Conservation (phyloP, 2,888 invertebrate species). For the Lycaena phlaeas region DNA sequence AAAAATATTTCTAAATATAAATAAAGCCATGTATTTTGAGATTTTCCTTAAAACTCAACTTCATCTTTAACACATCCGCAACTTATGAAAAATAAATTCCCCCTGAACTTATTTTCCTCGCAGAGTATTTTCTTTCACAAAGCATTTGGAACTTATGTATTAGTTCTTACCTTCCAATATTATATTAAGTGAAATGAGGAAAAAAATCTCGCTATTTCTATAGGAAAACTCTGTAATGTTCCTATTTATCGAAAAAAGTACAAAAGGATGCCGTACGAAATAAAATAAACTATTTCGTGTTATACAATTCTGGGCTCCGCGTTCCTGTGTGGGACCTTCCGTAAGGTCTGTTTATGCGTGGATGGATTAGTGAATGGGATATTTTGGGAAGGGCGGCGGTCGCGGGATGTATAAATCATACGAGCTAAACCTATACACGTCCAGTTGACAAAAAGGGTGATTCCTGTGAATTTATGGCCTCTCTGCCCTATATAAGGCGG, state of each 20-base stretch:
- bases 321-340: not conserved
- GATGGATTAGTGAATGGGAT: slow-evolving; percentile 6
- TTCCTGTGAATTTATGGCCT: slow-evolving; percentile 49
- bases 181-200: slow-evolving; percentile 12
- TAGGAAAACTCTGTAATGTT: slow-evolving; percentile 11
- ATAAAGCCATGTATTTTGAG: too few relatives aligned
- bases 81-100: slow-evolving; percentile 7
- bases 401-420: slow-evolving; percentile 60
- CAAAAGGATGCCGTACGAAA: slow-evolving; percentile 10
- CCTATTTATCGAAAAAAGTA: slow-evolving; percentile 12
- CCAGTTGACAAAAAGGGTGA: slow-evolving; percentile 67
- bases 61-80: slow-evolving; percentile 6
- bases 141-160: slow-evolving; percentile 10
- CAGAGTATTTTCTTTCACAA: not conserved
- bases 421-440: slow-evolving; percentile 52
- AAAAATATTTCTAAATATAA: too few relatives aligned
- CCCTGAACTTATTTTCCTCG: not conserved
- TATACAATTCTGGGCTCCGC: slow-evolving; percentile 2
- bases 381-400: slow-evolving; percentile 24
- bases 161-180: slow-evolving; percentile 11
- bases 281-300: not conserved
- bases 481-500: slow-evolving; percentile 20
- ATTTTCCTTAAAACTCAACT: too few relatives aligned
- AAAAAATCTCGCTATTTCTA: slow-evolving; percentile 12
- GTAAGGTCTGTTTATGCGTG: not conserved